Base-by-base conservation (phyloP, 2,888 invertebrate species). In the Xanthia togata region DNA sequence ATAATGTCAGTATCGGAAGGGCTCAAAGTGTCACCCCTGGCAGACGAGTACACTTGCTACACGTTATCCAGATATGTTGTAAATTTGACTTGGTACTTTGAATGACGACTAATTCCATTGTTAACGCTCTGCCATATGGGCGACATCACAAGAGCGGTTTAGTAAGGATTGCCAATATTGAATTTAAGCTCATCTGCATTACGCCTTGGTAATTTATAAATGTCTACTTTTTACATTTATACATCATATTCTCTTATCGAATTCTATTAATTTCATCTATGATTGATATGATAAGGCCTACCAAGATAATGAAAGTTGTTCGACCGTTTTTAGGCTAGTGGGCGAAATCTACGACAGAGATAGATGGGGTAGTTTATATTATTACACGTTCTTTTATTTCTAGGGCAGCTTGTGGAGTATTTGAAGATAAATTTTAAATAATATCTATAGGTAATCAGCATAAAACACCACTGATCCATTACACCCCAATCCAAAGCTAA, bases 61-160 rank as follows among this genome's bases (percentile, higher is more conserved):
- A 93, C 91, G 94, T 93, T 94, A 94, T 93, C 92, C 93, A 94
- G 95, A 95, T 94, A 95, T 94, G 94, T 93, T 93, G 92, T 90
- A 87, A 92, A 92, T 95, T 95, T 93, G 92, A 93, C 90, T 92
- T 93, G 92, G 92, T 93, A 93, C 93, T 95, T 94, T 96, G 95
- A 96, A 96, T 96, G 94, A 93, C 93, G 95, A 92, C 96, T 96
- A 96, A 96, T 96, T 96, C 96, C 91, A 95, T 96, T 96, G 96
- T 96, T 93, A 92, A 92, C 92, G 93, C 88, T 88, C 85, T 90
- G 94, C 91, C 96, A 96, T 96, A 96, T 96, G 96, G 95, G 93
- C 89, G 83, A 93, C 93, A 94, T 93, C 94, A 93, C 94, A 93
- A 90, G 93, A 92, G 91, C 86, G 93, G 92, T 91, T 95, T 91